Evolutionary conservation across 1,140 invertebrate species (phyloP), one percentile per base, ranked within the genome.

Genomic region (Brachionus asplanchnoidis): DNA sequence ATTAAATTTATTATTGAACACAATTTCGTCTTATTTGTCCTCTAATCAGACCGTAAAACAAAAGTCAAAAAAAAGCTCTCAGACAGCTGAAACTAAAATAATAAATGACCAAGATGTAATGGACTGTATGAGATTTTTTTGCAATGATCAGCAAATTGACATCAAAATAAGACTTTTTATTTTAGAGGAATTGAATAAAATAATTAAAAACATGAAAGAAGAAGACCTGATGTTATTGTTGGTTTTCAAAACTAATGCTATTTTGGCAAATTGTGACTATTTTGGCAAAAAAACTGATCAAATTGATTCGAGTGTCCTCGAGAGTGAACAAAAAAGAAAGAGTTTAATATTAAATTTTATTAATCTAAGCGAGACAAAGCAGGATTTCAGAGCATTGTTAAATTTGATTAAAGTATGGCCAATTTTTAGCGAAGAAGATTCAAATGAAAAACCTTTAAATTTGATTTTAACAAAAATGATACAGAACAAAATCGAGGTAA

Each of bases 41-140:
- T 46, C 73, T 20, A 77, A 77, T 77, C 42, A 50, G 9, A 23
- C 6, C 3, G 20, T 2, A 23, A 46, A 46, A 23, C 8, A 3
- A 23, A 77, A 77, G 20, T 28, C 73, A 9, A 77, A 77, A 77
- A 77, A 77, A 50, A 12, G 11, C 17, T 40, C 68, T 40, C 73
- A 53, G 12, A 28, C 70, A 7, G 6, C 20, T 23, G 73, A 77
- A 36, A 26, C 1, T 20, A 77, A 28, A 50, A 77, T 77, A 46
- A 77, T 77, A 46, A 77, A 26, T 20, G 73, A 77, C 12, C 42
- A 77, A 77, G 73, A 77, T 26, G 73, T 77, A 8, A 77, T 77
- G 73, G 73, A 77, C 23, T 77, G 53, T 82, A 82, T 82, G 79
- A 82, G 65, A 82, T 42, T 40, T 40, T 60, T 82, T 60, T 82